Evolutionary conservation across 2,888 invertebrate genomes (phyloP).

Genomic region (Sinelater perroti): DNA sequence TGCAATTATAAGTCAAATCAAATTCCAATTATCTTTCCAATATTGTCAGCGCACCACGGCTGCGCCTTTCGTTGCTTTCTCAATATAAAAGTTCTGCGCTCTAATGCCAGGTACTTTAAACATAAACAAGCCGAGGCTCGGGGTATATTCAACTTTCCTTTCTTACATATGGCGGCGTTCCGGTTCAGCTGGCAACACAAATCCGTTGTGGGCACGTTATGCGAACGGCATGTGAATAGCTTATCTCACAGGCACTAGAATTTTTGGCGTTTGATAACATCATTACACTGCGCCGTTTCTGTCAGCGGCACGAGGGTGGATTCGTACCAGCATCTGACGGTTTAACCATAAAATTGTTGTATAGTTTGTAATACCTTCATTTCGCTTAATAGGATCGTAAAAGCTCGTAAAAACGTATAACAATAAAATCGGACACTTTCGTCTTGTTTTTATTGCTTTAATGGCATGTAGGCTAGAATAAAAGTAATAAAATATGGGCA

Average conservation of each 20-base stretch:
- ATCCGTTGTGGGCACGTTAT: slow-evolving; percentile 8
- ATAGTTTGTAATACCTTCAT: not conserved
- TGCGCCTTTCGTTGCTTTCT: too few relatives aligned
- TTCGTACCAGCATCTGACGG: slow-evolving; percentile 2
- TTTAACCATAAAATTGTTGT: not conserved
- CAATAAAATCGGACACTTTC: slow-evolving; percentile 9
- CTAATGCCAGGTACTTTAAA: not conserved
- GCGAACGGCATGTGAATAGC: slow-evolving; percentile 9
- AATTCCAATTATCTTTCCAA: too few relatives aligned
- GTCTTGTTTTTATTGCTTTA: slow-evolving; percentile 8
- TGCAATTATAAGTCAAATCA: too few relatives aligned
- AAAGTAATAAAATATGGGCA: too few relatives aligned
- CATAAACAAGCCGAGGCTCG: slow-evolving; percentile 4
- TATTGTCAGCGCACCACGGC: too few relatives aligned
- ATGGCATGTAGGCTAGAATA: too few relatives aligned
- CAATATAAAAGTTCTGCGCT: not conserved
- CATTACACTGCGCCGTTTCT: not conserved
- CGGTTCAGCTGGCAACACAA: slow-evolving; percentile 9
- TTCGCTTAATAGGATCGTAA: not conserved
- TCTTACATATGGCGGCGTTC: slow-evolving; percentile 3
- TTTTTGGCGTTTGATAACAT: slow-evolving; percentile 9
- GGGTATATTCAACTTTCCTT: slow-evolving; percentile 7
- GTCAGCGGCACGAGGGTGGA: not conserved
- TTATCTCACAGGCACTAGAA: not conserved
- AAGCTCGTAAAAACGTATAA: slow-evolving; percentile 4